Evolutionary conservation across 2,797 vertebrate genomes (phyloP), one percentile per base, ranked within the genome.

Genomic region (Zenarchopterus dispar): DNA sequence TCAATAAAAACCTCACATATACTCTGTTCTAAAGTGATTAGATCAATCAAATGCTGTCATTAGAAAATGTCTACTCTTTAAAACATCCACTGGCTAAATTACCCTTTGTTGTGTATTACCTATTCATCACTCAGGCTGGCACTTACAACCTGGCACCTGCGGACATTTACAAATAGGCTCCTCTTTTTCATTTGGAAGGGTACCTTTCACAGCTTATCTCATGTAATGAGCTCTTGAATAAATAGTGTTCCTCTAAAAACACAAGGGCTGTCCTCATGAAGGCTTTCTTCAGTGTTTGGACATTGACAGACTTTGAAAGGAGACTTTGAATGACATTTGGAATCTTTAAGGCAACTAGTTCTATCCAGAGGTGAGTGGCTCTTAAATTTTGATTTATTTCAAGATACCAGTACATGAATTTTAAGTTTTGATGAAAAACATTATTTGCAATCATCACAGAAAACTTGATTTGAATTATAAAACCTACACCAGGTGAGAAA

Each of bases 191-290:
- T 86, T 90, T 89, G 72, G 71, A 88, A 85, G 73, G 46, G 58
- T 62, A 75, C 79, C 79, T 84, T 74, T 72, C 70, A 31, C 76
- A 68, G 88, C 83, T 91, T 87, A 89, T 88, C 89, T 87, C 76
- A 75, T 85, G 73, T 87, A 88, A 89, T 65, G 31, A 77, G 81
- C 72, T 84, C 85, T 90, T 84, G 81, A 91, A 92, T 87, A 90
- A 91, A 92, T 91, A 91, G 84, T 69, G 66, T 56, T 28, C 62
- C 87, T 86, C 91, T 87, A 91, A 89, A 91, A 90, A 90, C 82
- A 82, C 67, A 61, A 47, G 56, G 53, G 70, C 73, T 19, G 41
- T n/a, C 50, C 67, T 71, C 76, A 75, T 59, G 10, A 44, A 74
- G 68, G 68, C 77, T 86, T 75, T 70, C 63, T 68, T 82, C 52